phyloP scores from a whole-genome alignment of 2,113 vertebrate species.

The Manacus vitellinus region DNA sequence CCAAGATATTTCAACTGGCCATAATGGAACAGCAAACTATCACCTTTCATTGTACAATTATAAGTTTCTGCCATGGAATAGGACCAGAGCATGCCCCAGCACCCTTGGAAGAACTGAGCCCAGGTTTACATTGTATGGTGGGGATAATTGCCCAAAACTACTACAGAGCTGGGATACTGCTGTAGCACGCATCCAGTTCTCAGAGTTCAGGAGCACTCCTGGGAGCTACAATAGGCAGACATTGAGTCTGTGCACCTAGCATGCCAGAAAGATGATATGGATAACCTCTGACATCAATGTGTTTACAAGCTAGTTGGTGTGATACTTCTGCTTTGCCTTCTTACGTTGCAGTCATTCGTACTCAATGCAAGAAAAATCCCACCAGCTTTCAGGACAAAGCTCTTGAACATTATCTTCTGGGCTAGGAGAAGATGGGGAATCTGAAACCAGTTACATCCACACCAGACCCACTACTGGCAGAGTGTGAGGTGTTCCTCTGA shows the following conservation, averaged over 20 bases:
- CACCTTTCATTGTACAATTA: not conserved
- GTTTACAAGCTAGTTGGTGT: not conserved
- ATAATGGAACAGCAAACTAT: not conserved
- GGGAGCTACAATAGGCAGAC: not conserved
- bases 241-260: not conserved
- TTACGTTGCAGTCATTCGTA: not conserved
- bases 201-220: not conserved
- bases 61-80: not conserved
- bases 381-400: not conserved
- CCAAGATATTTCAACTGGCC: not conserved
- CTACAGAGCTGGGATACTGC: not conserved
- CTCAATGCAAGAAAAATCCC: not conserved
- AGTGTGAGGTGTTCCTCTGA: not conserved
- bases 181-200: accelerated
- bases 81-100: not conserved
- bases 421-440: not conserved
- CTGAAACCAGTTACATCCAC: not conserved
- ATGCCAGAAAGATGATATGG: not conserved
- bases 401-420: not conserved
- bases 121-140: not conserved
- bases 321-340: not conserved
- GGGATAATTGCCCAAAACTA: not conserved
- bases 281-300: not conserved
- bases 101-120: not conserved
- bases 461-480: not conserved